Percentiles rank a stretch among this genome's conserved stretches.
Conservation (phyloP, 2,113 vertebrate species). For the Balaenoptera acutorostrata region DNA sequence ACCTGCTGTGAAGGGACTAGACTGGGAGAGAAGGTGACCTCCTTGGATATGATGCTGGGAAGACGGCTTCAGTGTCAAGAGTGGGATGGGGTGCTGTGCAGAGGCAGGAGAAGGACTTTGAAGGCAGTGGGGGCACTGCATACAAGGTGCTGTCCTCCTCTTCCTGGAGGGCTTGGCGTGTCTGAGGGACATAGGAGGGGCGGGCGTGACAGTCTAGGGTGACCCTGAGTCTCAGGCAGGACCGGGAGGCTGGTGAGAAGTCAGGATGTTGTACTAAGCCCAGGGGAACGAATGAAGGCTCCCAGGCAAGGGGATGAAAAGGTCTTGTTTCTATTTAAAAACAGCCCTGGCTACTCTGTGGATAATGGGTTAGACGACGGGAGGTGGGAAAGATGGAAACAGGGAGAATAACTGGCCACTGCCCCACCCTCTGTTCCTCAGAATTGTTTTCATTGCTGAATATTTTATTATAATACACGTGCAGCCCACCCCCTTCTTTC, state of each 20-base stretch:
- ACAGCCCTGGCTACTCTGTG: not conserved
- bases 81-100: not conserved
- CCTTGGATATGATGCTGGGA: not conserved
- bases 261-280: not conserved
- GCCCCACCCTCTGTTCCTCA: not conserved
- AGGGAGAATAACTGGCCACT: not conserved
- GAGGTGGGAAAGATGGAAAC: not conserved
- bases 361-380: too few species aligned
- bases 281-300: not conserved
- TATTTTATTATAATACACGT: not conserved
- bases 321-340: not conserved
- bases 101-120: not conserved
- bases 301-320: not conserved
- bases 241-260: not conserved
- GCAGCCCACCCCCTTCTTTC: not conserved
- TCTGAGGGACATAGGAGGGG: not conserved
- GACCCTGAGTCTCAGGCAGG: not conserved
- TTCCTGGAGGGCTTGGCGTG: too few species aligned
- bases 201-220: not conserved
- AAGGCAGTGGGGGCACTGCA: rapidly evolving
- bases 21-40: not conserved
- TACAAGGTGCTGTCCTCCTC: not conserved
- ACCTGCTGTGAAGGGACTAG: not conserved
- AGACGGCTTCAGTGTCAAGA: not conserved
- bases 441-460: not conserved